Conservation (phyloP, 2,888 invertebrate species). For the Mystacides longicornis region DNA sequence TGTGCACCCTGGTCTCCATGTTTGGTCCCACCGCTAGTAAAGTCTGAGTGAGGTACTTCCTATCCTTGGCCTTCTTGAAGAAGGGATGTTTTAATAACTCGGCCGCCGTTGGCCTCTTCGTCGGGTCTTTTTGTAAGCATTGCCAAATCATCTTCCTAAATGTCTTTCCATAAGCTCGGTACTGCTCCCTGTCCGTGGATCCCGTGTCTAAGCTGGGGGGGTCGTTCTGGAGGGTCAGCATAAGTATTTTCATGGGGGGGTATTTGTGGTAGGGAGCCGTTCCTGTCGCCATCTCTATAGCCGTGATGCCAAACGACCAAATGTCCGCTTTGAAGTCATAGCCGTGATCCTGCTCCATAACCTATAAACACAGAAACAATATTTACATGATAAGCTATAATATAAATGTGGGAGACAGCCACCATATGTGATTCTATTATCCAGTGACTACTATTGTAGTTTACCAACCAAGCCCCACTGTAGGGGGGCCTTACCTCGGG, state of each 20-base stretch:
- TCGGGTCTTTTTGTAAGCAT: conserved; percentile 94
- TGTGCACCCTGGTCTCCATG: conserved; percentile 84
- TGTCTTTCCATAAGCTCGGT: conserved; percentile 96
- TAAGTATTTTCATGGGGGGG: conserved; percentile 99
- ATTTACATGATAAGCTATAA: neutral
- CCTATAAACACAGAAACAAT: neutral
- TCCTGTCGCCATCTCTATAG: conserved; percentile 98
- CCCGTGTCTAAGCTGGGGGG: conserved; percentile 91
- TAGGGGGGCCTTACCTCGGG: conserved; percentile 98
- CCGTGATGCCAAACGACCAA: conserved; percentile 87
- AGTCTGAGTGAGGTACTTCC: conserved; percentile 81
- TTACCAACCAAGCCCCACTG: no score
- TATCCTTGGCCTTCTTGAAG: conserved; percentile 97
- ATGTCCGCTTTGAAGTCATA: conserved; percentile 96
- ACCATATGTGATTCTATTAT: no score
- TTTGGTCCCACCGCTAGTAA: conserved; percentile 66
- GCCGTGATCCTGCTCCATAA: conserved; percentile 69
- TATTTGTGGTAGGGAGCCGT: conserved; percentile 99
- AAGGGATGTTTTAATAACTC: conserved; percentile 97
- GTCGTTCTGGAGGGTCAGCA: conserved; percentile 98
- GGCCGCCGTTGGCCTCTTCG: conserved; percentile 91
- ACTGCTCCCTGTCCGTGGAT: conserved; percentile 79
- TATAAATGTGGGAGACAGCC: no score
- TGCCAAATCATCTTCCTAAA: conserved; percentile 97
- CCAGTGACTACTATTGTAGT: no score